Evolutionary conservation across 1,140 invertebrate genomes (phyloP).

Genomic region (Oncopodura yosiiana): DNA sequence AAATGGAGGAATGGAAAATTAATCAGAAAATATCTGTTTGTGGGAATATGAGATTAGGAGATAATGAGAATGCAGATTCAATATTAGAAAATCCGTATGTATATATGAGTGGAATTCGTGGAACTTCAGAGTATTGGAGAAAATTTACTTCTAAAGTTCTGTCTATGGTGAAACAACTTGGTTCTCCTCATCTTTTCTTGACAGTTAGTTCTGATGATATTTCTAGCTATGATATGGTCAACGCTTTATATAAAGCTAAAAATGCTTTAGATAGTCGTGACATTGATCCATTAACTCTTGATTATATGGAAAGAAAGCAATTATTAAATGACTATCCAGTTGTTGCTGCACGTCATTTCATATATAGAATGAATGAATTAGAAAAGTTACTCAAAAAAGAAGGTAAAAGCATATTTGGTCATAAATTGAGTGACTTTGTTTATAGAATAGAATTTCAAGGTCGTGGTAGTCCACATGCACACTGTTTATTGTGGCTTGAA

Average conservation of each 20-base stretch:
- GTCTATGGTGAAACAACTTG: neutral
- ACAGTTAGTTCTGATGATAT: neutral
- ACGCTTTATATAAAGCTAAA: too few species aligned
- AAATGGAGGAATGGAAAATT: neutral
- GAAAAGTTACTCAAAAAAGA: too few species aligned
- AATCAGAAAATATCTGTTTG: neutral
- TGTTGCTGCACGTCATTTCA: too few species aligned
- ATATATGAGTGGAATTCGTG: neutral
- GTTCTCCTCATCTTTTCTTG: neutral
- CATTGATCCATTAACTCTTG: too few species aligned
- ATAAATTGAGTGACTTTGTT: slow-evolving; percentile 32
- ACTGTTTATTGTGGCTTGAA: slow-evolving; percentile 36
- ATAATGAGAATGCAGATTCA: neutral
- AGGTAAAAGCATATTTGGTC: too few species aligned
- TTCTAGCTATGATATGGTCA: too few species aligned
- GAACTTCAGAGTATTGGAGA: neutral
- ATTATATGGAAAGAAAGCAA: too few species aligned
- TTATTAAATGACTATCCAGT: neutral
- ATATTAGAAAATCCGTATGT: neutral
- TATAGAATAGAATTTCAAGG: slow-evolving; percentile 36
- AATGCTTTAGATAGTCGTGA: too few species aligned
- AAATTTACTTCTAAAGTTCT: neutral
- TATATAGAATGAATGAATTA: too few species aligned
- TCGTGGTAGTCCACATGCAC: slow-evolving; percentile 37
- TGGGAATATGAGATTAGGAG: neutral